Base-by-base conservation (phyloP, 2,888 invertebrate genomes). In the Perithous albicinctus region DNA sequence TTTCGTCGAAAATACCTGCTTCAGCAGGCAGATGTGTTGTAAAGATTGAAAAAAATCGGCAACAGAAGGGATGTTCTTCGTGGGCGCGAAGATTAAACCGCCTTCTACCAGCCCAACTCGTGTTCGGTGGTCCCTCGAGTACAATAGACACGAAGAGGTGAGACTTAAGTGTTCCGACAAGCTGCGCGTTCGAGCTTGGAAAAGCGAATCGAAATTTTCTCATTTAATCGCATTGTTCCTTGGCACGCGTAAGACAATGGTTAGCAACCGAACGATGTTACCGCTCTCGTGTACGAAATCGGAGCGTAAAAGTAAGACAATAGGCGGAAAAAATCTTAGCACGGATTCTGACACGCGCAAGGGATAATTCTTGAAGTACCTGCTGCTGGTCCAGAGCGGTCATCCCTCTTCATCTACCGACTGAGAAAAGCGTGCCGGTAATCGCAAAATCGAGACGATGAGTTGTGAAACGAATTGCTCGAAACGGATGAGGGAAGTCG, bases 241-340 rank as follows among this genome's bases (percentile, higher is more conserved):
- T 51, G 77, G 78, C 48, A 67, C 67, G 67, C 83, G 85, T 81
- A 85, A 85, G 83, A 88, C 86, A 86, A 86, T 77, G 70, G 32
- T 73, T 43, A 5, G 12, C 43, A 20, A 0, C 41, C 2, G n/a
- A 12, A 23, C 20, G 18, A 35, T 20, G 35, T 23, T 56, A 20
- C 15, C 32, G 72, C 29, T 18, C 12, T 61, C 54, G 26, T 56
- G 74, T 32, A 38, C 66, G 54, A 78, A 85, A 88, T 88, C 88
- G 86, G 85, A 86, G 87, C 90, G 89, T 90, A 86, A 90, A 90
- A 88, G 80, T 88, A 88, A 89, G 87, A 90, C 90, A 90, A 90
- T 90, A 87, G 88, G 85, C 87, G 87, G 89, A 88, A 89, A 89
- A 89, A 88, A 76, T 82, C 78, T 78, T 79, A 59, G 74, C 82